Evolutionary conservation across 2,113 vertebrate species (phyloP), one percentile per base, ranked within the genome.

Genomic region (Cryptotis parvus): DNA sequence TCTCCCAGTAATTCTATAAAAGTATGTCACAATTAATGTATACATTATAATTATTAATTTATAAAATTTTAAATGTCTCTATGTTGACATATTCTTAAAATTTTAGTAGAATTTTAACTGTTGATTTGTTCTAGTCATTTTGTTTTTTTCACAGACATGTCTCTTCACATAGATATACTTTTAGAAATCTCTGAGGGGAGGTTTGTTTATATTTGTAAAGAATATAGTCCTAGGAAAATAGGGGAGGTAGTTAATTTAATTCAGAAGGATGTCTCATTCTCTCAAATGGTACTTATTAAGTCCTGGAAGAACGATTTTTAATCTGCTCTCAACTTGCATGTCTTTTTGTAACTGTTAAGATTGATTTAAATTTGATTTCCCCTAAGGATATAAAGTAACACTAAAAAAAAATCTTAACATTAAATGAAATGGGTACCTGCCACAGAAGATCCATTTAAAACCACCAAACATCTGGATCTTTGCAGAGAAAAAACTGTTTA

Each of bases 241-340:
- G 9, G 95, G 79, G 86, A 94, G 93, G 84, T 89, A 80, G 90
- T 82, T 94, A 94, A 96, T 96, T 92, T 91, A 92, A 92, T 96
- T 90, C 65, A 91, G 90, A 91, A 95, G 83, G 76, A 83, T 94
- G 88, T 81, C 88, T 96, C 86, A 84, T 87, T 93, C 68, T 80
- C 82, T 96, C 94, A 94, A 95, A 65, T 96, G 95, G 93, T 93
- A 94, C 70, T 93, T 95, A 96, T 95, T 97, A 96, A 94, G 63
- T 81, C 73, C 68, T 90, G 65, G 72, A 89, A 93, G 83, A 90
- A 84, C 0, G 29, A 88, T 81, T 96, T 94, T 95, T 94, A 95
- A 94, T 91, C 76, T 92, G 85, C 68, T 94, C 37, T 94, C 92
- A 82, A 93, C 74, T 95, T 96, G 79, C 68, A 92, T 94, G 80